Evolutionary conservation across 2,888 invertebrate species (phyloP), one percentile per base, ranked within the genome.

Genomic region (Neuroscelio doddi): DNA sequence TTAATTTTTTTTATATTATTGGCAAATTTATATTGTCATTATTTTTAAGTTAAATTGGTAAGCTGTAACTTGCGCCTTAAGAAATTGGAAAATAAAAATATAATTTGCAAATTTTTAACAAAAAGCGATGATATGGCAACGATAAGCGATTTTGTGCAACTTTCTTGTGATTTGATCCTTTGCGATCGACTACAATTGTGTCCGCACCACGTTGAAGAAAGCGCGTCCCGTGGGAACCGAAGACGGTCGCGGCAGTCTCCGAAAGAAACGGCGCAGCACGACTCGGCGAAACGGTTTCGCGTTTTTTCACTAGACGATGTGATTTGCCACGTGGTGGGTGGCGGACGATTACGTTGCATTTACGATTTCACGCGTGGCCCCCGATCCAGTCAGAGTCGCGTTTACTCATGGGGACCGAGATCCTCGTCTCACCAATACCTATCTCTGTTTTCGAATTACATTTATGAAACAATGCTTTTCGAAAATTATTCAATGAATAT

Each of bases 261-360:
- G 49, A 71, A 71, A 69, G 67, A 67, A 71, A 52, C 62, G 56
- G 49, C 52, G 39, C 47, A 45, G 57, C 61, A 50, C 65, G 55
- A 58, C 66, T 62, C 58, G 50, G 66, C 62, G 56, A 68, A 67
- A 61, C 69, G 70, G 73, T 72, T 71, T 73, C 65, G 50, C 50
- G 72, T 74, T 76, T 78, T 76, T 73, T 71, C 61, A 73, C 64
- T 69, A 66, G 61, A 71, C 68, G 65, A 52, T 70, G 74, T 80
- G 80, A 82, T 82, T 82, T 80, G 81, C 80, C 81, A 81, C 82
- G 80, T 81, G 78, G 77, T 82, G 82, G 82, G 81, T 82, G 82
- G 81, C 80, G 72, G 73, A 73, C 75, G 77, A 81, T 82, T 82
- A 81, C 78, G 75, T 78, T 78, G 78, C 80, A 82, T 82, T 82